phyloP scores from a whole-genome alignment of 1,140 invertebrate genomes.

The Ctenoplectra terminalis region DNA sequence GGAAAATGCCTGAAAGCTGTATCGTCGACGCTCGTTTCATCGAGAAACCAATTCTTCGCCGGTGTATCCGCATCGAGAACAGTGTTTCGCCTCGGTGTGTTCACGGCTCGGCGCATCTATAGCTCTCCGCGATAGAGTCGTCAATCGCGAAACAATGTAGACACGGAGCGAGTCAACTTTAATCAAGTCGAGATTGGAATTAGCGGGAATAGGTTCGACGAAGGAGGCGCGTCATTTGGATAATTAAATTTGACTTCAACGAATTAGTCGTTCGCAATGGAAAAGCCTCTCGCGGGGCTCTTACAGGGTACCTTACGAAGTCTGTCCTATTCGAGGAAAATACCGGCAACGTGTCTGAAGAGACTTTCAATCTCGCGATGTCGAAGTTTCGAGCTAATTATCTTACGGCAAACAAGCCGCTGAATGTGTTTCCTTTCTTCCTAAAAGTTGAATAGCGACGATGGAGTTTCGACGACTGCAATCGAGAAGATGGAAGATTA shows the following conservation, averaged over 20 bases:
- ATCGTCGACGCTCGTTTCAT: not conserved
- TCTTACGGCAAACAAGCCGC: constrained; percentile 10
- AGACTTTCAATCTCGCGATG: constrained; percentile 7
- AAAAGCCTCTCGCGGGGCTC: not conserved
- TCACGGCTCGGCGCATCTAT: not conserved
- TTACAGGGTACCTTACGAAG: no score
- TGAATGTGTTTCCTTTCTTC: not conserved
- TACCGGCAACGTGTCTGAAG: not conserved
- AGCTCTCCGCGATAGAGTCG: not conserved
- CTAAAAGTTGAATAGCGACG: not conserved
- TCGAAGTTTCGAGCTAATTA: constrained; percentile 37
- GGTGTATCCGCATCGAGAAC: not conserved
- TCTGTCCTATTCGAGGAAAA: not conserved
- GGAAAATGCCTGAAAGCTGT: not conserved
- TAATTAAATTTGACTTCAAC: constrained; percentile 32
- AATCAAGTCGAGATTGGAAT: constrained; percentile 38
- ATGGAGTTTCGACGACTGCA: not conserved
- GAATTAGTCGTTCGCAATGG: not conserved
- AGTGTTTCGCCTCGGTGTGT: not conserved
- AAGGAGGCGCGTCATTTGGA: constrained; percentile 7
- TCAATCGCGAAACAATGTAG: constrained; percentile 13
- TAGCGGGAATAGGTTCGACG: not conserved
- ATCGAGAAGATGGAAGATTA: constrained; percentile 1
- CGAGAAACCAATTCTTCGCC: not conserved
- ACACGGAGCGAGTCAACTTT: not conserved